Percentiles rank a stretch among this genome's conserved stretches.
phyloP scores from a whole-genome alignment of 2,797 vertebrate species.

The Phrynocephalus guinanensis region DNA sequence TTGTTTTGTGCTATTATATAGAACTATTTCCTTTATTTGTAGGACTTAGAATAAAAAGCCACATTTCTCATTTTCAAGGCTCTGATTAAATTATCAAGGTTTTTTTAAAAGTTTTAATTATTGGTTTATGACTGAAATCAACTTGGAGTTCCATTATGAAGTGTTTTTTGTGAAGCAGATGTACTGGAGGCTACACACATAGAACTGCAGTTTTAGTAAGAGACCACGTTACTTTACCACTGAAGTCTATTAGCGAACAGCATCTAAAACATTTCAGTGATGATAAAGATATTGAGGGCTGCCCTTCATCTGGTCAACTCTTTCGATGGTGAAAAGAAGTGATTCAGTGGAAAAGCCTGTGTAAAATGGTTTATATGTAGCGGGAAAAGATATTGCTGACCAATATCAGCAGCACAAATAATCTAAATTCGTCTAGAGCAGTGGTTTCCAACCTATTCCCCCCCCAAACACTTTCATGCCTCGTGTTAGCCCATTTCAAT shows the following conservation, averaged over 20 bases:
- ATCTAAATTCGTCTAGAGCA: conserved; percentile 32
- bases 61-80: conserved; percentile 15
- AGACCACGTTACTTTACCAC: not conserved
- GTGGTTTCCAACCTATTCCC: too few species aligned
- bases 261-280: conserved; percentile 17
- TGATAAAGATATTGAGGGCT: conserved; percentile 43
- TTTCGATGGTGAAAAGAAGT: conserved; percentile 23
- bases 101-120: not conserved
- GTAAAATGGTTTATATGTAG: conserved; percentile 28
- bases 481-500: too few species aligned
- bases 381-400: conserved; percentile 45
- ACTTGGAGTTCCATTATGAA: not conserved
- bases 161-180: conserved; percentile 12
- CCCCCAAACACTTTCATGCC: too few species aligned
- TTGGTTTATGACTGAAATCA: conserved; percentile 5
- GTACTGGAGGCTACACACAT: conserved; percentile 27
- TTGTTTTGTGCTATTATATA: conserved; percentile 12
- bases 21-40: not conserved
- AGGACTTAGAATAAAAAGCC: conserved; percentile 10
- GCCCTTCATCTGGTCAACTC: not conserved
- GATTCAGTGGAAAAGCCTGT: conserved; percentile 33
- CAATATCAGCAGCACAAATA: conserved; percentile 43
- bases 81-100: conserved; percentile 1
- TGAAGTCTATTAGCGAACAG: conserved; percentile 12
- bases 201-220: conserved; percentile 3